These are phyloP conservation scores for Paralvinella palmiformis DNA, from an alignment of 1,140 invertebrate species.

Conservation along the genomic window DNA sequence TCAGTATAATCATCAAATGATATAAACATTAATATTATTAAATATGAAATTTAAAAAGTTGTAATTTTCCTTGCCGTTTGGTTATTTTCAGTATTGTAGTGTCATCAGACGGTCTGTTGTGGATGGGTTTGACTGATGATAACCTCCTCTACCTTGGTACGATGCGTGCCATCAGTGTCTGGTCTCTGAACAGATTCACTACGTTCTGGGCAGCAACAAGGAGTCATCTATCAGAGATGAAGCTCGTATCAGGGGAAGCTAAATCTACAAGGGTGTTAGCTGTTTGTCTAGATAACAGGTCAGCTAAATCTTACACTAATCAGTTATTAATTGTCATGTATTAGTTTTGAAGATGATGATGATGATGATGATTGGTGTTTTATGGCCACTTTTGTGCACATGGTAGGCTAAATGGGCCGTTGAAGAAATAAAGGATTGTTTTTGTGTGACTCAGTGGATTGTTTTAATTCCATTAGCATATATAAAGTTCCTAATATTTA, in stretches of 20 bases:
- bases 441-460: no score
- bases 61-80: neutral
- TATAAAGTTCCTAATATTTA: no score
- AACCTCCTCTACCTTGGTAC: conserved; percentile 42
- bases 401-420: no score
- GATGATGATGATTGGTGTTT: no score
- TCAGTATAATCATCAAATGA: no score
- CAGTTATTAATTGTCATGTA: no score
- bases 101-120: conserved; percentile 36
- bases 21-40: no score
- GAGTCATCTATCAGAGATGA: conserved; percentile 30
- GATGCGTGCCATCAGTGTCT: conserved; percentile 36
- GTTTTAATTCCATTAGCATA: no score
- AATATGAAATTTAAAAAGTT: neutral
- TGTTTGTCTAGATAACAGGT: conserved; percentile 45
- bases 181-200: conserved; percentile 42
- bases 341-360: no score
- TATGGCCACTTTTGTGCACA: no score
- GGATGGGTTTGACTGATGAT: conserved; percentile 49
- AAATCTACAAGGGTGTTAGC: conserved; percentile 39
- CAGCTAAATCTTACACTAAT: neutral
- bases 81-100: conserved; percentile 1
- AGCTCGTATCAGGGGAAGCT: conserved; percentile 28
- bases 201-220: conserved; percentile 42
- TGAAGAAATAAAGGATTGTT: no score